A percentile compares a stretch with the other conserved stretches of the same genome.
Conservation (phyloP, 1,140 invertebrate genomes). For the Temnothorax nylanderi region DNA sequence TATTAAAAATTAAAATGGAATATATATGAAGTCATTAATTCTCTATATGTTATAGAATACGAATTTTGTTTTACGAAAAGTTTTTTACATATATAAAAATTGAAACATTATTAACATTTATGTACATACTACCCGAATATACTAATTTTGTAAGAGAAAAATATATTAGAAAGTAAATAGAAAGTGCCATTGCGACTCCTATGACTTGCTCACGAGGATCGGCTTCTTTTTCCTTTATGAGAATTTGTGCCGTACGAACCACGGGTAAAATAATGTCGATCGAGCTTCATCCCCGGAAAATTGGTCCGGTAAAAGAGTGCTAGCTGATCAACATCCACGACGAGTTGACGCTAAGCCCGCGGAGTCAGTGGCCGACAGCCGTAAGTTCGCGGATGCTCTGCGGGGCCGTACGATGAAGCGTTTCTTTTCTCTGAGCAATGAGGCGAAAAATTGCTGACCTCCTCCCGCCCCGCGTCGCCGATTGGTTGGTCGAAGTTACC, state of each 20-base stretch:
- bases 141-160: not conserved
- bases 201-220: not conserved
- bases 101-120: not conserved
- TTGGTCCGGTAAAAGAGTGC: slow-evolving; percentile 68
- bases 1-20: not conserved
- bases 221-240: not conserved
- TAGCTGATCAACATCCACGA: slow-evolving; percentile 70
- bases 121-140: not conserved
- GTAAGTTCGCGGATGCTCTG: slow-evolving; percentile 32
- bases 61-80: not conserved
- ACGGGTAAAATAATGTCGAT: slow-evolving; percentile 49
- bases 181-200: not conserved
- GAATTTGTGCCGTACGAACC: not conserved
- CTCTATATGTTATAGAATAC: not conserved
- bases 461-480: not conserved
- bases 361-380: slow-evolving; percentile 43
- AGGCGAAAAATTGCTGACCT: slow-evolving; percentile 75
- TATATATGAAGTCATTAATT: not conserved
- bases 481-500: slow-evolving; percentile 27
- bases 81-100: not conserved
- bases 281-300: slow-evolving; percentile 68
- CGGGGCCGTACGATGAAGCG: slow-evolving; percentile 65
- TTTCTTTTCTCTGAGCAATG: slow-evolving; percentile 73
- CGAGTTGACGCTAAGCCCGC: slow-evolving; percentile 59
- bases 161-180: not conserved